A percentile compares a stretch with the other conserved stretches of the same genome.
These are phyloP conservation scores for Polymixis lichenea DNA, from an alignment of 2,888 invertebrate species.

Conservation along the genomic window DNA sequence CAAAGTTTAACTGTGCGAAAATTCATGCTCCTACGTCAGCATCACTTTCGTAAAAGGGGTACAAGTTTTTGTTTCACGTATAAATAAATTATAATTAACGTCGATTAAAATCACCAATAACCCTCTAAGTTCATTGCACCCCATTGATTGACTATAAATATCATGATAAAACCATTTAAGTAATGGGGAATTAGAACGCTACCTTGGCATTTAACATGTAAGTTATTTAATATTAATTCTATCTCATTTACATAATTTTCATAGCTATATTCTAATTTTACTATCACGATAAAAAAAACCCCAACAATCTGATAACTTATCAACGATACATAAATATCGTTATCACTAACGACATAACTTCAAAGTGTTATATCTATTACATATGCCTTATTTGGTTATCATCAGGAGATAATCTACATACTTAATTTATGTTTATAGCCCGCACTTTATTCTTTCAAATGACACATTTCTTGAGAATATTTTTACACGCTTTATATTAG, in stretches of 20 bases:
- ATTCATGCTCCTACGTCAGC: no score
- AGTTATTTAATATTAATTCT: not conserved
- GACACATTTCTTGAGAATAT: not conserved
- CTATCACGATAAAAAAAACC: conserved; percentile 1
- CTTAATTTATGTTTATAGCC: not conserved
- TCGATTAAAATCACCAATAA: no score
- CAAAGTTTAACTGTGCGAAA: no score
- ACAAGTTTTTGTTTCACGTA: no score
- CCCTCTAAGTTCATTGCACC: no score
- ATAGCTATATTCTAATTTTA: conserved; percentile 15
- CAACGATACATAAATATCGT: conserved; percentile 27
- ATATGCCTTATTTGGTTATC: conserved; percentile 47
- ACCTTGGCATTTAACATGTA: no score
- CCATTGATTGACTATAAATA: no score
- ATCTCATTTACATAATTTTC: not conserved
- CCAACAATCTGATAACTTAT: conserved; percentile 41
- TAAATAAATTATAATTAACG: no score
- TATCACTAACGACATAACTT: conserved; percentile 44
- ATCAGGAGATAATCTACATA: conserved; percentile 37
- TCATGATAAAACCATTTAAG: no score
- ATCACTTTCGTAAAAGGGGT: no score
- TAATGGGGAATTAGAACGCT: no score
- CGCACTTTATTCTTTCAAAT: not conserved
- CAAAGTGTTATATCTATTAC: conserved; percentile 45
- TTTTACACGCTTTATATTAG: no score